These are phyloP conservation scores for Pteropus alecto DNA, from an alignment of 2,113 vertebrate genomes.

Conservation along the genomic window DNA sequence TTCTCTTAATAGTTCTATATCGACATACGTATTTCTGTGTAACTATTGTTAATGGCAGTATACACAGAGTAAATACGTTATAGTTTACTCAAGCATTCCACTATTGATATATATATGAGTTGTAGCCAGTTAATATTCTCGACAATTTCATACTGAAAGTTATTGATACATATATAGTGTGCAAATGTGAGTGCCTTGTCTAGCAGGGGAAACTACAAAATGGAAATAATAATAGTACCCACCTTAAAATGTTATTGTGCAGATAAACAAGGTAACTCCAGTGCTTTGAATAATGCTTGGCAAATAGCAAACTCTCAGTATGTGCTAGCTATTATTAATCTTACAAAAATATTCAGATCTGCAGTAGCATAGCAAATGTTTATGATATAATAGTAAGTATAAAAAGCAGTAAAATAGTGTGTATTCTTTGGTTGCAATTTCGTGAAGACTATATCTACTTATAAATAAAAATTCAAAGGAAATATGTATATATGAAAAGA, in stretches of 20 bases:
- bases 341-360: not conserved
- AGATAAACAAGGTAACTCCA: not conserved
- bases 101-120: not conserved
- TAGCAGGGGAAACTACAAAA: not conserved
- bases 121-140: not conserved
- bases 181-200: not conserved
- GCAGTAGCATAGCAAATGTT: not conserved
- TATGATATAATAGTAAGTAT: not conserved
- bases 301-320: not conserved
- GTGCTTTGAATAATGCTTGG: not conserved
- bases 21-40: not conserved
- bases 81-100: not conserved
- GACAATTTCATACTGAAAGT: not conserved
- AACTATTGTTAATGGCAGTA: not conserved
- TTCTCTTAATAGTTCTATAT: not conserved
- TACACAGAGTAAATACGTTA: not conserved
- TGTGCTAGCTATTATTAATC: not conserved
- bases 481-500: not conserved
- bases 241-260: not conserved
- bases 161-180: not conserved
- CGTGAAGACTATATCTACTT: not conserved
- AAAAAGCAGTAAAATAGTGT: not conserved
- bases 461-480: conserved; percentile 3
- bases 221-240: not conserved
- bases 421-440: not conserved